Conservation (phyloP, 2,888 invertebrate species). For the Cancer borealis region DNA sequence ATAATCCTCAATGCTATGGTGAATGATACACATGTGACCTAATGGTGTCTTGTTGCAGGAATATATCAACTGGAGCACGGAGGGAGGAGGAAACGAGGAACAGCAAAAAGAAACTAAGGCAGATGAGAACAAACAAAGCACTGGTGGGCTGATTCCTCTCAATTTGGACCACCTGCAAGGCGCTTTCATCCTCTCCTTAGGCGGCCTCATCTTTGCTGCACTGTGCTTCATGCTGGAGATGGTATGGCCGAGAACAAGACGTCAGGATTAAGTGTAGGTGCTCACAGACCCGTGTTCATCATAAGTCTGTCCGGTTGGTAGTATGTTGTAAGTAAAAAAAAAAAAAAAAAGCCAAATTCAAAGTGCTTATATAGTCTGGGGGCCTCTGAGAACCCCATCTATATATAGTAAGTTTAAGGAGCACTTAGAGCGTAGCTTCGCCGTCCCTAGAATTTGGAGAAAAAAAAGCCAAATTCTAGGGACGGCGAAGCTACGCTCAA, state of each 20-base stretch:
- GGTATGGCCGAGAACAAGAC: not conserved
- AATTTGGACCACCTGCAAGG: slow-evolving; percentile 16
- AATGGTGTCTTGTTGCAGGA: not conserved
- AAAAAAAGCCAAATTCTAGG: too few species aligned
- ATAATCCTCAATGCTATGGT: too few species aligned
- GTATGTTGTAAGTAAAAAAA: too few species aligned
- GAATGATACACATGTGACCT: too few species aligned
- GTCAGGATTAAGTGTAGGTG: not conserved
- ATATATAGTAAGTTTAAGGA: too few species aligned
- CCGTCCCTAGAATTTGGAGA: too few species aligned
- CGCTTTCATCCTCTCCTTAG: not conserved
- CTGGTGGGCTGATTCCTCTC: not conserved
- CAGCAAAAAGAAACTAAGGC: not conserved
- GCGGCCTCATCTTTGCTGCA: not conserved
- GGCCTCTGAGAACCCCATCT: too few species aligned
- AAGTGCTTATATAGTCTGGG: too few species aligned
- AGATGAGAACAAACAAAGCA: too few species aligned
- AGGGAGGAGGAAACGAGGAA: not conserved
- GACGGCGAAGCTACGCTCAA: too few species aligned
- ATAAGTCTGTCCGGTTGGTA: not conserved
- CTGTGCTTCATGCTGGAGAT: not conserved
- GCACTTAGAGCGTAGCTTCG: too few species aligned
- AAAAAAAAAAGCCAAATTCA: too few species aligned
- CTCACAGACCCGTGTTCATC: not conserved
- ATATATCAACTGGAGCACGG: not conserved